phyloP scores from a whole-genome alignment of 2,888 invertebrate genomes.

The Elysia crispata region DNA sequence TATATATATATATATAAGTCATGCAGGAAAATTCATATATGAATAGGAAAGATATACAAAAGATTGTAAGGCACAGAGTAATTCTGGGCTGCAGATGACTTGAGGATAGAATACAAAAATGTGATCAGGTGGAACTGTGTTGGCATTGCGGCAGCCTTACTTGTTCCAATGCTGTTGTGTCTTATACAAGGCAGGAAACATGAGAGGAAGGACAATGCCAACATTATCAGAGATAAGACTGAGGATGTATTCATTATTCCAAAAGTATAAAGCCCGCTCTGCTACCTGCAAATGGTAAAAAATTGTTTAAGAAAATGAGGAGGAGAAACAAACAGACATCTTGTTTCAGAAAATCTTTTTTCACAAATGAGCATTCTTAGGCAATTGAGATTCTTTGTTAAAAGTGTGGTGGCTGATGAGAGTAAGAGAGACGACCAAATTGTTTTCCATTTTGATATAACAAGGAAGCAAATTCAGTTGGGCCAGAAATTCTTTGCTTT shows the following conservation, averaged over 20 bases:
- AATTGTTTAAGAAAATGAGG: background rate
- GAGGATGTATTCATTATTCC: conserved; percentile 99
- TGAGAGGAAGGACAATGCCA: conserved; percentile 95
- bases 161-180: conserved; percentile 99
- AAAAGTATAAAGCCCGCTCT: conserved; percentile 98
- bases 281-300: conserved; percentile 86
- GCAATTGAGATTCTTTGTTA: no score
- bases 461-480: no score
- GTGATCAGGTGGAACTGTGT: background rate
- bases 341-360: no score
- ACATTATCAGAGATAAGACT: conserved; percentile 99
- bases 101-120: background rate
- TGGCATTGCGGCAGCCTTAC: conserved; percentile 60
- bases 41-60: background rate
- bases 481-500: no score
- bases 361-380: no score
- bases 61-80: background rate
- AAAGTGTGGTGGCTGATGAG: no score
- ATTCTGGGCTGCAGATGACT: background rate
- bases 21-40: background rate
- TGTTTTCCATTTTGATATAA: no score
- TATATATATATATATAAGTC: background rate
- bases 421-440: no score
- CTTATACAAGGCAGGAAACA: conserved; percentile 99
- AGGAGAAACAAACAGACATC: no score